These are phyloP conservation scores for Lepus townsendii DNA, from an alignment of 2,797 vertebrate genomes.

Conservation along the genomic window DNA sequence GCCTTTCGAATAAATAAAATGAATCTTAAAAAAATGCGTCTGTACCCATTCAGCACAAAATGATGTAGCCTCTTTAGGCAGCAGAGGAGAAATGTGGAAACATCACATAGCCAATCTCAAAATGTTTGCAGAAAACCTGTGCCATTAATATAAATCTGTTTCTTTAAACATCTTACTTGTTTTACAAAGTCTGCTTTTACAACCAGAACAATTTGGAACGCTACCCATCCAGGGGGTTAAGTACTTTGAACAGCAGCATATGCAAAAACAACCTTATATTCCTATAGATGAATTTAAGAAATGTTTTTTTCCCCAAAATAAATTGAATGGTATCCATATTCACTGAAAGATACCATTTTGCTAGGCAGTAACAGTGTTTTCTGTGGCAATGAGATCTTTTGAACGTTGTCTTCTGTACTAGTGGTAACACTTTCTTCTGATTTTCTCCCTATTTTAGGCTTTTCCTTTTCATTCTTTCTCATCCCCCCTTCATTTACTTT, in stretches of 20 bases:
- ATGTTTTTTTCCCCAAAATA: not conserved
- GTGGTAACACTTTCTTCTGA: not conserved
- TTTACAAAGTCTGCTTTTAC: not conserved
- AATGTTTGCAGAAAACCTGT: not conserved
- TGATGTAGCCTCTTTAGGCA: conserved; percentile 3
- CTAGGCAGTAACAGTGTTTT: not conserved
- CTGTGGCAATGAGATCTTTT: not conserved
- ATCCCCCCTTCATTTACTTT: not conserved
- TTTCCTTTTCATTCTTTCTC: not conserved
- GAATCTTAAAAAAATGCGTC: conserved; percentile 4
- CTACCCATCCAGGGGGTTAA: not conserved
- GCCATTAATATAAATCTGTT: not conserved
- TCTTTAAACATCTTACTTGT: not conserved
- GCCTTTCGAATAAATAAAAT: too few species aligned
- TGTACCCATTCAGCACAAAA: conserved; percentile 1
- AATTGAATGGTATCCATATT: not conserved
- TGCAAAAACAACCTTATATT: conserved; percentile 7
- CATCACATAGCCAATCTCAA: not conserved
- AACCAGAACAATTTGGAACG: conserved; percentile 55
- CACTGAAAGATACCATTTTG: not conserved
- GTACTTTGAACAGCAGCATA: not conserved
- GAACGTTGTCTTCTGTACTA: not conserved
- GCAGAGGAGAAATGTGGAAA: conserved; percentile 32
- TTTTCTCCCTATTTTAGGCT: not conserved
- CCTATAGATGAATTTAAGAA: conserved; percentile 41